A percentile compares a stretch with the other conserved stretches of the same genome.
These are phyloP conservation scores for Muscidifurax raptorellus DNA, from an alignment of 1,140 invertebrate species.

Conservation along the genomic window DNA sequence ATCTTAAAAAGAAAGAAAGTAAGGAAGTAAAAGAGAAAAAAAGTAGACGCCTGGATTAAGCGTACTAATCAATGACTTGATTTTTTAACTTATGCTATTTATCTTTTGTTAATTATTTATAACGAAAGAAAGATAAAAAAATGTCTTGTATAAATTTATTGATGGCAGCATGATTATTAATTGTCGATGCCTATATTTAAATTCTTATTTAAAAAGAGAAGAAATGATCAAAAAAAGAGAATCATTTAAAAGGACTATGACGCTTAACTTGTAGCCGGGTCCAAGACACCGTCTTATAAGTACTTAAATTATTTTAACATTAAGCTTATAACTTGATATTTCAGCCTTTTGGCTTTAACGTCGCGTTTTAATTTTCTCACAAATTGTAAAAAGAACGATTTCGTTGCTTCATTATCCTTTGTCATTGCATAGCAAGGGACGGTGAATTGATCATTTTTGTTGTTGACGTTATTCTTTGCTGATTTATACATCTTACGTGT, in stretches of 20 bases:
- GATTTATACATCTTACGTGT: slow-evolving; percentile 34
- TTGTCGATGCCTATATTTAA: slow-evolving; percentile 24
- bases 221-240: slow-evolving; percentile 32
- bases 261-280: slow-evolving; percentile 58
- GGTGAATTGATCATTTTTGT: slow-evolving; percentile 52
- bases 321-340: slow-evolving; percentile 54
- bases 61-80: slow-evolving; percentile 49
- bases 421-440: background rate
- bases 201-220: slow-evolving; percentile 43
- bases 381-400: slow-evolving; percentile 33
- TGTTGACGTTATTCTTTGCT: slow-evolving; percentile 51
- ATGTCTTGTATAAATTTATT: slow-evolving; percentile 37
- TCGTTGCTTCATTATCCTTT: slow-evolving; percentile 27
- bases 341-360: slow-evolving; percentile 54
- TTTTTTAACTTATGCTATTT: slow-evolving; percentile 56
- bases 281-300: slow-evolving; percentile 57
- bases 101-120: slow-evolving; percentile 71
- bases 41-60: slow-evolving; percentile 35
- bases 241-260: slow-evolving; percentile 52
- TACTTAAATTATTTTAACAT: slow-evolving; percentile 61
- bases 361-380: slow-evolving; percentile 32
- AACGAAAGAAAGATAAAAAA: slow-evolving; percentile 52
- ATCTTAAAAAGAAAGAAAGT: background rate
- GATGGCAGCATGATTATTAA: background rate
- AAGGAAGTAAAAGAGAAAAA: slow-evolving; percentile 6